Percentiles rank a stretch among this genome's conserved stretches.
Evolutionary conservation across 2,113 vertebrate genomes (phyloP).

Genomic region (Manacus vitellinus): DNA sequence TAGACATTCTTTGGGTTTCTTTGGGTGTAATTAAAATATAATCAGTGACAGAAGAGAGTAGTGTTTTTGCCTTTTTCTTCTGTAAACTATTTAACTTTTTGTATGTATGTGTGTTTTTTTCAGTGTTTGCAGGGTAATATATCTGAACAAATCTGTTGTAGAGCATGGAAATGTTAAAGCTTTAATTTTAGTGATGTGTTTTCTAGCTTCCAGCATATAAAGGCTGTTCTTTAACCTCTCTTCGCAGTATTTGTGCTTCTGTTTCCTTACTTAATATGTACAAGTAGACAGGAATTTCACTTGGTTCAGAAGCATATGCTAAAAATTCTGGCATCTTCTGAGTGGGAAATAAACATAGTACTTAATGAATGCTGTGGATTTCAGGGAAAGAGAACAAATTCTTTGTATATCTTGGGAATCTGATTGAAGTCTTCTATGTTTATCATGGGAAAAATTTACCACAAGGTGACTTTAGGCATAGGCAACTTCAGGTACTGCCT

Average conservation of each 20-base stretch:
- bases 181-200: not conserved
- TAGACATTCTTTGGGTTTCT: not conserved
- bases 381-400: not conserved
- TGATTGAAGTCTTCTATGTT: not conserved
- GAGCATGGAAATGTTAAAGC: not conserved
- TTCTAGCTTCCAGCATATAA: not conserved
- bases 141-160: not conserved
- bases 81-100: not conserved
- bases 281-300: not conserved
- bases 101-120: not conserved
- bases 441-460: not conserved
- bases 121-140: not conserved
- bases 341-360: not conserved
- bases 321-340: not conserved
- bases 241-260: not conserved
- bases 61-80: not conserved
- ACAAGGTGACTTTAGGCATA: not conserved
- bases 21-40: not conserved
- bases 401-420: not conserved
- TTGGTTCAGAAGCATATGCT: not conserved
- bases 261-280: not conserved
- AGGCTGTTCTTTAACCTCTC: not conserved
- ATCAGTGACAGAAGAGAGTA: not conserved
- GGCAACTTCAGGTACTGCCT: not conserved
- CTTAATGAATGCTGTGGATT: not conserved